Base-by-base conservation (phyloP, 2,888 invertebrate species). In the Teinopalpus imperialis region DNA sequence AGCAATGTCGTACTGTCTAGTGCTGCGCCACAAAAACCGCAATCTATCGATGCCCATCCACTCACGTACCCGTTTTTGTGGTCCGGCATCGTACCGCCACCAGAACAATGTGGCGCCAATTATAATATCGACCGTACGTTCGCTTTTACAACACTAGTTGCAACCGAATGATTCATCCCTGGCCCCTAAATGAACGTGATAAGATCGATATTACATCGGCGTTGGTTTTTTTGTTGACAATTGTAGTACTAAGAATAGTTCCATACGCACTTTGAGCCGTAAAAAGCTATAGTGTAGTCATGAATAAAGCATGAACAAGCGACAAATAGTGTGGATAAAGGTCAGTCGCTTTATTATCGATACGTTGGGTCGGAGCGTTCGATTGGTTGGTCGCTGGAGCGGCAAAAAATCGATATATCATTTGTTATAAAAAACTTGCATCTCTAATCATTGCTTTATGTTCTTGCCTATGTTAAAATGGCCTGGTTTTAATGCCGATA, bases 241-340 rank as follows among this genome's bases (percentile, higher is more conserved):
- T 32, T 23, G 39, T 37, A 41, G 30, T 36, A 54, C 55, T 56
- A 54, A 53, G 59, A 61, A 60, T 58, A 59, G 65, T 69, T 66
- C 63, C 68, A 69, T 71, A 74, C 71, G 74, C 76, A 74, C 69
- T 78, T 73, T 66, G 60, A 45, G 64, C 57, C 52, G 77, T 76
- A 82, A 82, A 81, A 82, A 79, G 66, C 58, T 56, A 64, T 57
- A 61, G 67, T 53, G 52, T 54, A 61, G 52, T 68, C 74, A 80
- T 86, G 85, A 82, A 86, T 86, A 75, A 86, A 67, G 72, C 78
- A 87, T 86, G 79, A 78, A 66, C 50, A 16, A 52, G 69, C 69
- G 82, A 83, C 83, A 82, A 85, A 85, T 83, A 85, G 78, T 78
- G 66, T 65, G 66, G 66, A 63, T 72, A 81, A 81, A 86, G 85